Evolutionary conservation across 2,113 vertebrate genomes (phyloP).

Genomic region (Gymnocephalus cernua): DNA sequence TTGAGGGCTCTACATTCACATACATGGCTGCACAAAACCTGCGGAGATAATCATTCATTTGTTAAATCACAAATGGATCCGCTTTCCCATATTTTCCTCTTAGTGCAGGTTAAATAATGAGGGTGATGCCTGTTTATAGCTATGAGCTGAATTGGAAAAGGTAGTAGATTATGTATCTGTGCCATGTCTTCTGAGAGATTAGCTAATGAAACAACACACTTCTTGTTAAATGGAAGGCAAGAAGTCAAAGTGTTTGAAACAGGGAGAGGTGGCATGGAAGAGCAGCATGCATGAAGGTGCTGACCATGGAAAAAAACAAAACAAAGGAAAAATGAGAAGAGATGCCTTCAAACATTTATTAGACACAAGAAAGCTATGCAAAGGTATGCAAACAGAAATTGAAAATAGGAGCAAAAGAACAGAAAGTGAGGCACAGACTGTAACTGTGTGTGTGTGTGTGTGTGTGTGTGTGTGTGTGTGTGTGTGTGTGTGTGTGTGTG

Average conservation of each 20-base stretch:
- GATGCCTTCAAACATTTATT: conserved; percentile 1
- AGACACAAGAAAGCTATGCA: conserved; percentile 1
- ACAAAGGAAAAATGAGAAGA: conserved; percentile 8
- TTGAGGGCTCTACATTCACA: conserved; percentile 9
- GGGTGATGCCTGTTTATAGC: conserved; percentile 50
- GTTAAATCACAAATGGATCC: conserved; percentile 27
- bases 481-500: not conserved
- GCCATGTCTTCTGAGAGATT: conserved; percentile 75
- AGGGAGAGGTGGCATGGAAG: not conserved
- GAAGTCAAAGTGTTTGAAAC: conserved; percentile 48
- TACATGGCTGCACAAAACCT: conserved; percentile 2
- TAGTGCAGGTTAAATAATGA: conserved; percentile 38
- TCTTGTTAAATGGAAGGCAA: conserved; percentile 36
- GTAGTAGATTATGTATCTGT: conserved; percentile 62
- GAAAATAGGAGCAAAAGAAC: not conserved
- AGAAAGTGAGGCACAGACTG: conserved; percentile 47
- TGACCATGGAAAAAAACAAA: conserved; percentile 23
- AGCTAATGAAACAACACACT: conserved; percentile 53
- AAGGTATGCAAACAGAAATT: conserved; percentile 18
- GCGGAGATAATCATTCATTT: conserved; percentile 39
- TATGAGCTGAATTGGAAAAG: conserved; percentile 33
- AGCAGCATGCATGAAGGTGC: conserved; percentile 15
- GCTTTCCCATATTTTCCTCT: not conserved
- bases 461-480: conserved; percentile 24
- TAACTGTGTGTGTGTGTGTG: conserved; percentile 18